Conservation (phyloP, 2,113 vertebrate species). For the Bufo gargarizans region DNA sequence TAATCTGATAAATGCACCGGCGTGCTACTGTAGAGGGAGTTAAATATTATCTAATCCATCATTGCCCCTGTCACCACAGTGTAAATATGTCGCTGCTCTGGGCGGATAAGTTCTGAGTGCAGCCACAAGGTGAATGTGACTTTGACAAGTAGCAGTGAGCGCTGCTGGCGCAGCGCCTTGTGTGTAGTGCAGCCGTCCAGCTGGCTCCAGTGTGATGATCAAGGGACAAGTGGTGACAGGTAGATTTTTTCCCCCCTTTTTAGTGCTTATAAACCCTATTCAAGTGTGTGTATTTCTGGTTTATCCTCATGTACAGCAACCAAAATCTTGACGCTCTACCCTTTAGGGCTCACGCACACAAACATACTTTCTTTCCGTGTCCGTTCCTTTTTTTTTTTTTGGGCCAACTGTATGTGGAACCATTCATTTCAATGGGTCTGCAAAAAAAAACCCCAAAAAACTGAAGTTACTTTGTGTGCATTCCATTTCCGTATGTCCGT, state of each 20-base stretch:
- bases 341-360: too few relatives aligned
- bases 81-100: neutral
- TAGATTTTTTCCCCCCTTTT: neutral
- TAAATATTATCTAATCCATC: neutral
- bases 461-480: too few relatives aligned
- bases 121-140: slow-evolving; percentile 34
- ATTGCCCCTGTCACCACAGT: neutral
- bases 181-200: neutral
- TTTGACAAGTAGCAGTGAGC: neutral
- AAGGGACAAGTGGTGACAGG: neutral
- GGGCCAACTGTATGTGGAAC: too few relatives aligned
- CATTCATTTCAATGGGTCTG: too few relatives aligned
- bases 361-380: too few relatives aligned
- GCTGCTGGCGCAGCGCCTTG: slow-evolving; percentile 17
- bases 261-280: neutral
- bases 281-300: neutral
- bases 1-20: too few relatives aligned
- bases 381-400: too few relatives aligned
- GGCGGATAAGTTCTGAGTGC: neutral
- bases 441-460: too few relatives aligned
- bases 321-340: too few relatives aligned
- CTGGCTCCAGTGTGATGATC: neutral
- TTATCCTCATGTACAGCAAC: too few relatives aligned
- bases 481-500: too few relatives aligned
- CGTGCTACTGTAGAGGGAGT: neutral